Evolutionary conservation across 2,797 vertebrate genomes (phyloP).

Genomic region (Dallia pectoralis): DNA sequence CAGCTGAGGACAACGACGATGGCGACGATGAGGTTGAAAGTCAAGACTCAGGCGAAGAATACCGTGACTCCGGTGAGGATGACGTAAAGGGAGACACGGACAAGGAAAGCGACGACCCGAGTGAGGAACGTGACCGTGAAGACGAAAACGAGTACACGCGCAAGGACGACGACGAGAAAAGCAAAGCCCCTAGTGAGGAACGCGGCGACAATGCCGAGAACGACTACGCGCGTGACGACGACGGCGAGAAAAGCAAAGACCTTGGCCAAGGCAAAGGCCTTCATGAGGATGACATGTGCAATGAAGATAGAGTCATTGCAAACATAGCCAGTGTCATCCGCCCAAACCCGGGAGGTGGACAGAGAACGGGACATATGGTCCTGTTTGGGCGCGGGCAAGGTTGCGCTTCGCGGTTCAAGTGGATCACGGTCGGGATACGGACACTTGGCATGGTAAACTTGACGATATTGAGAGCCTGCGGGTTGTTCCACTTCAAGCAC

Average conservation of each 20-base stretch:
- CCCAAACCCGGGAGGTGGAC: background rate
- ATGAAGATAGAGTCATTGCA: constrained; percentile 1
- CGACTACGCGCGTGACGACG: background rate
- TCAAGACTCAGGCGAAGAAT: no score
- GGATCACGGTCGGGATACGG: background rate
- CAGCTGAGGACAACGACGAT: background rate
- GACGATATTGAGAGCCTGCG: background rate
- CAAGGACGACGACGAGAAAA: background rate
- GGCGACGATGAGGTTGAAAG: background rate
- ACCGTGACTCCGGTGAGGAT: no score
- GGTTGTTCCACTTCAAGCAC: background rate
- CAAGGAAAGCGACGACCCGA: background rate
- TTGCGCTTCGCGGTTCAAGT: background rate
- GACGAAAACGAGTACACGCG: no score
- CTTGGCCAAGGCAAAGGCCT: background rate
- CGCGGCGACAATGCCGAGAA: no score
- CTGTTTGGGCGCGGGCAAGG: background rate
- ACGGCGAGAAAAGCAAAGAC: background rate
- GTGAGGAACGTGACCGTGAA: no score
- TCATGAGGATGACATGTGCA: background rate
- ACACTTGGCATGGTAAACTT: background rate
- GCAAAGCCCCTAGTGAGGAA: background rate
- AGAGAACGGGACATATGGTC: background rate
- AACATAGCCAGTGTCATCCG: background rate
- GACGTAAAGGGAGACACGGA: background rate